These are phyloP conservation scores for Setophaga coronata DNA, from an alignment of 2,113 vertebrate genomes.

Conservation along the genomic window DNA sequence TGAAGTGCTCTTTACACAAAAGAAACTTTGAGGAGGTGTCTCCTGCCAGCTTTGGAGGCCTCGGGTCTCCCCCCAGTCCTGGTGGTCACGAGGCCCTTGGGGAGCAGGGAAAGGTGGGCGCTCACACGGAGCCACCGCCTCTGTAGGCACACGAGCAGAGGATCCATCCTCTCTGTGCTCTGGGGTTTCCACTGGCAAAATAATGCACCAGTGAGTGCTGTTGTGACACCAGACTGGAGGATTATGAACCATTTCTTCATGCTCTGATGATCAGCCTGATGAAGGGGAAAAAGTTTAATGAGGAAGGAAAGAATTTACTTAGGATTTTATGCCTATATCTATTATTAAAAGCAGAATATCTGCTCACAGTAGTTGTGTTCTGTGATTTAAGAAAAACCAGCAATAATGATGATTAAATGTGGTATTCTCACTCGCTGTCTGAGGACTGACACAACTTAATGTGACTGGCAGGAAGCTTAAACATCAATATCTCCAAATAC, in stretches of 20 bases:
- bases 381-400: not conserved
- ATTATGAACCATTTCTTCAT: conserved; percentile 30
- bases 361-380: not conserved
- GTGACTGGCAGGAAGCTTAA: not conserved
- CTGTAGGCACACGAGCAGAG: not conserved
- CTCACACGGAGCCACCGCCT: not conserved
- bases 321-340: not conserved
- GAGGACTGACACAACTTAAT: not conserved
- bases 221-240: conserved; percentile 22
- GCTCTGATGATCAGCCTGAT: not conserved
- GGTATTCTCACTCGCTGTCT: not conserved
- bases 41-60: not conserved
- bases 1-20: not conserved
- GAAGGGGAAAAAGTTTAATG: conserved; percentile 17
- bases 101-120: not conserved
- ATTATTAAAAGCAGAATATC: not conserved
- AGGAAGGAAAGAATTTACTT: not conserved
- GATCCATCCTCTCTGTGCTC: not conserved
- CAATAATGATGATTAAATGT: not conserved
- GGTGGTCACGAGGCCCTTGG: not conserved
- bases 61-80: not conserved
- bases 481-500: not conserved
- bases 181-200: not conserved
- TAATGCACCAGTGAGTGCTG: not conserved
- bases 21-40: not conserved